Conservation (phyloP, 2,797 vertebrate species). For the Eidolon dupreanum region DNA sequence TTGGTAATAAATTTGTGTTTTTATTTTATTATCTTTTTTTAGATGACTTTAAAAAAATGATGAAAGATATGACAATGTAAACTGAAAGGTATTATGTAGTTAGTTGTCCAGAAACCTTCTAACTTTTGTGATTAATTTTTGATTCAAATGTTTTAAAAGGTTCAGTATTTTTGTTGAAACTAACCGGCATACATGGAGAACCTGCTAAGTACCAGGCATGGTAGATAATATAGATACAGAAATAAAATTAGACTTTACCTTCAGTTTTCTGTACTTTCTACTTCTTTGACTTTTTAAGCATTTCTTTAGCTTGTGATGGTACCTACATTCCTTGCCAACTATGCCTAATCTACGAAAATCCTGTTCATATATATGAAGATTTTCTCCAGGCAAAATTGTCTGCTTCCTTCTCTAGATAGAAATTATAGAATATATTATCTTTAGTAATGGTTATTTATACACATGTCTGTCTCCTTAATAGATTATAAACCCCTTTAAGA, state of each 20-base stretch:
- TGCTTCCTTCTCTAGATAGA: neutral
- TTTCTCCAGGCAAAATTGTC: neutral
- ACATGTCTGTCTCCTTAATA: neutral
- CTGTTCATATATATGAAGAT: neutral
- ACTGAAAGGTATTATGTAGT: neutral
- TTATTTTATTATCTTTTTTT: neutral
- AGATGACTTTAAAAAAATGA: neutral
- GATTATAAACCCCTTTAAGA: neutral
- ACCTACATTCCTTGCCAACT: neutral
- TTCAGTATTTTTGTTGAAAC: neutral
- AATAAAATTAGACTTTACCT: neutral
- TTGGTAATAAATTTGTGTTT: constrained; percentile 5
- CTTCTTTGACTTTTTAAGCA: neutral
- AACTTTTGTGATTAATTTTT: neutral
- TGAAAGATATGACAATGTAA: neutral
- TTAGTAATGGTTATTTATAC: neutral
- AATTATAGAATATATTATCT: neutral
- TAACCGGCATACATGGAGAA: neutral
- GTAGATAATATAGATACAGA: neutral
- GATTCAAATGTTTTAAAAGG: neutral
- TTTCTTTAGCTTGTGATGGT: neutral
- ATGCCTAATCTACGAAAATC: neutral
- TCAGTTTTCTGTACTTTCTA: neutral
- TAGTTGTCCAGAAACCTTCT: neutral
- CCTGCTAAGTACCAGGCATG: neutral